Conservation (phyloP, 2,797 vertebrate genomes). For the Furcifer pardalis region DNA sequence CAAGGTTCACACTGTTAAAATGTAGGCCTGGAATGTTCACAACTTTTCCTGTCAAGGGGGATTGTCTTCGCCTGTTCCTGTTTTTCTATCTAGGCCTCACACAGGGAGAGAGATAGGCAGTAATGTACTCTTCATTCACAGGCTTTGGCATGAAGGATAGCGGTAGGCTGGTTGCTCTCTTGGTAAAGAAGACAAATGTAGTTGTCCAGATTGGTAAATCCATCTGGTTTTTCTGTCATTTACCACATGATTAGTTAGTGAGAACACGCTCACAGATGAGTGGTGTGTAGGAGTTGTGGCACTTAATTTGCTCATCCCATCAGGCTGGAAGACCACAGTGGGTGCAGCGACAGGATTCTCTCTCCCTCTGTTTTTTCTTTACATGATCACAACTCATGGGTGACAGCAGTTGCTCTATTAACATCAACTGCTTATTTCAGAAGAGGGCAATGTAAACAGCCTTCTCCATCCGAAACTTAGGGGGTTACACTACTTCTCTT, state of each 20-base stretch:
- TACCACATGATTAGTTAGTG: constrained; percentile 51
- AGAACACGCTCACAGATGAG: constrained; percentile 31
- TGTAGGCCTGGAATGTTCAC: constrained; percentile 50
- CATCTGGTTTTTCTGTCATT: constrained; percentile 54
- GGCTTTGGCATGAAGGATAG: background rate
- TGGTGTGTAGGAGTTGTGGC: background rate
- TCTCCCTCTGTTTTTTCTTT: background rate
- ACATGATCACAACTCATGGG: constrained; percentile 32
- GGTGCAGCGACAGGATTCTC: constrained; percentile 33
- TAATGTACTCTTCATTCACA: background rate
- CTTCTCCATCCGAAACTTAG: background rate
- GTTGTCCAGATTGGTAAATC: constrained; percentile 41
- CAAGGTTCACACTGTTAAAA: constrained; percentile 52
- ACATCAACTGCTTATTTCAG: constrained; percentile 56
- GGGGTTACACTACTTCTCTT: rapidly evolving
- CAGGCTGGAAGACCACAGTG: constrained; percentile 53
- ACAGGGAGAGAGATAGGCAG: constrained; percentile 13
- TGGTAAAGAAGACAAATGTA: constrained; percentile 61
- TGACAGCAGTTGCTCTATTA: constrained; percentile 55
- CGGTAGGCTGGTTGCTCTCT: constrained; percentile 29
- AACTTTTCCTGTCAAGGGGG: constrained; percentile 27
- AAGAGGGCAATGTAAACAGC: constrained; percentile 28
- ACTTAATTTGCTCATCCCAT: constrained; percentile 43
- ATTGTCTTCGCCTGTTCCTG: constrained; percentile 36
- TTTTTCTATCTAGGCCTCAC: constrained; percentile 57